phyloP scores from a whole-genome alignment of 1,140 invertebrate species.

The Potamilus streckersoni region DNA sequence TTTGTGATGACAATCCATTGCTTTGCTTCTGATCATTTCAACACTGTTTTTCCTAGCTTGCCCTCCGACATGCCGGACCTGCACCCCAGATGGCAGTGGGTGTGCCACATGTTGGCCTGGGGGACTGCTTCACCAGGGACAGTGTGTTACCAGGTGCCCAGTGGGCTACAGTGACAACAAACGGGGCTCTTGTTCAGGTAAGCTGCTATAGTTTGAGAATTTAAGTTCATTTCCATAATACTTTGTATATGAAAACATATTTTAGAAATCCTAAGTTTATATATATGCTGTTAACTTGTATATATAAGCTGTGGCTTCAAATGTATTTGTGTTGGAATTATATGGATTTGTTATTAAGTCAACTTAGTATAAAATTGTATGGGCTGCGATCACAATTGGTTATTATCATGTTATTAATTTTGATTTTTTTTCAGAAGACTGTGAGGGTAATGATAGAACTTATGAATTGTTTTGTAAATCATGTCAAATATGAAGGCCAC shows the following conservation, averaged over 20 bases:
- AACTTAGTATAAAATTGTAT: too few species aligned
- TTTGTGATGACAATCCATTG: too few species aligned
- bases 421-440: not conserved
- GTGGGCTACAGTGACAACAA: constrained; percentile 24
- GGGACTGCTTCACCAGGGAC: constrained; percentile 18
- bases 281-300: too few species aligned
- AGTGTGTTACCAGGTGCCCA: constrained; percentile 26
- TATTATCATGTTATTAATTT: too few species aligned
- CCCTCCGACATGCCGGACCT: constrained; percentile 27
- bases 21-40: not conserved
- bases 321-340: too few species aligned
- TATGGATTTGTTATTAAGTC: too few species aligned
- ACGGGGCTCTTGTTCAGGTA: constrained; percentile 27
- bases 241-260: too few species aligned
- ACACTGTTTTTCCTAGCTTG: constrained; percentile 9
- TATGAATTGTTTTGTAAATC: not conserved
- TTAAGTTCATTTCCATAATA: too few species aligned
- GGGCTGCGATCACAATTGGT: too few species aligned
- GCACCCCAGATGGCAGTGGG: constrained; percentile 21
- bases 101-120: constrained; percentile 33
- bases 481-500: not conserved
- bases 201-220: not conserved
- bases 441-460: not conserved
- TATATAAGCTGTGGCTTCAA: too few species aligned
- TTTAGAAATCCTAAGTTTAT: too few species aligned